phyloP scores from a whole-genome alignment of 1,140 invertebrate genomes.

The Brachionus angularis region DNA sequence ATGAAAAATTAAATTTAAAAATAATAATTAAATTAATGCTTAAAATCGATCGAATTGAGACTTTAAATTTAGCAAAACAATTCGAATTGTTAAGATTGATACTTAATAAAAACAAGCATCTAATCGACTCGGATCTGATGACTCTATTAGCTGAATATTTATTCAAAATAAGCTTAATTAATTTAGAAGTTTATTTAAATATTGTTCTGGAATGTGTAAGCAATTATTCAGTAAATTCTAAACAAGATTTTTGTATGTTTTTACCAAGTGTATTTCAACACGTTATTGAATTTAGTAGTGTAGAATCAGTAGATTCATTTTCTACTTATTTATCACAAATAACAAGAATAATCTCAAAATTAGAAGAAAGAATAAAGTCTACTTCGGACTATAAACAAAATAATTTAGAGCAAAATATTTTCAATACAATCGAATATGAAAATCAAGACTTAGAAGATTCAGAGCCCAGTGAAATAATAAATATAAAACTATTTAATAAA shows the following conservation, averaged over 20 bases:
- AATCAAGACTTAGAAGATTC: background rate
- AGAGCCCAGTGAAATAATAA: background rate
- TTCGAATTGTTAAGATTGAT: background rate
- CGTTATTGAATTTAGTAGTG: background rate
- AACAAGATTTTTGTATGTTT: background rate
- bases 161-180: background rate
- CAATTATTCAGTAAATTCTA: background rate
- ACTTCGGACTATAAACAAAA: background rate
- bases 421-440: conserved; percentile 11
- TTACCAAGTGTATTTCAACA: conserved; percentile 15
- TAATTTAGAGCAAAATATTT: background rate
- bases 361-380: background rate
- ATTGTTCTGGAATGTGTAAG: background rate
- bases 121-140: background rate
- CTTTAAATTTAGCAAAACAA: background rate
- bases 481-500: background rate
- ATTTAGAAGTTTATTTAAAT: conserved; percentile 7
- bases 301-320: conserved; percentile 11
- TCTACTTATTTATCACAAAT: background rate
- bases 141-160: background rate
- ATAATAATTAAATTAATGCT: background rate
- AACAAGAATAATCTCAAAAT: background rate
- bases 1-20: background rate
- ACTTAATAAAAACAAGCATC: background rate
- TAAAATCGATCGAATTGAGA: background rate